Percentiles rank a stretch among this genome's conserved stretches.
Evolutionary conservation across 2,888 invertebrate species (phyloP).

Genomic region (Ceriagrion tenellum): DNA sequence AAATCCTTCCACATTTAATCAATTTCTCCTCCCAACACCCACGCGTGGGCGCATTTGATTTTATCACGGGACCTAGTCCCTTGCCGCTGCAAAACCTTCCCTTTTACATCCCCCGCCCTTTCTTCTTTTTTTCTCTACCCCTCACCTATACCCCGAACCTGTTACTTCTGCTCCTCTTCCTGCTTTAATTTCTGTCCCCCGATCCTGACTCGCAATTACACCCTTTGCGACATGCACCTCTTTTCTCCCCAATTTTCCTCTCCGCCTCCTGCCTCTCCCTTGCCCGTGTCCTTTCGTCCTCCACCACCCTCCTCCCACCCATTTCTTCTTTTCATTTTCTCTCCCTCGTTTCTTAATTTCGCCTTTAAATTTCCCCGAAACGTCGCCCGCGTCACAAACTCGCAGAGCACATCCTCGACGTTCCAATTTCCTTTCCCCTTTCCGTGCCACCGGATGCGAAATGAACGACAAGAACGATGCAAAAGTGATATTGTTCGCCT

Average conservation of each 20-base stretch:
- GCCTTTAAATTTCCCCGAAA: not conserved
- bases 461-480: not conserved
- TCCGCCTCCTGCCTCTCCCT: not conserved
- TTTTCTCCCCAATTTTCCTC: not conserved
- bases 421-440: not conserved
- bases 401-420: not conserved
- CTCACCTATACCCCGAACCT: not conserved
- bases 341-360: not conserved
- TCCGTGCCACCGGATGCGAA: not conserved
- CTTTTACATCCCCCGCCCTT: not conserved
- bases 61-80: not conserved
- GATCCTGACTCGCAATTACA: conserved; percentile 14
- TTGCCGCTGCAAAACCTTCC: not conserved
- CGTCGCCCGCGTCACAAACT: not conserved
- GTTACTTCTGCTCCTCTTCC: not conserved
- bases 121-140: not conserved
- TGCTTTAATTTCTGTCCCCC: conserved; percentile 7
- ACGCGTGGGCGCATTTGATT: not conserved
- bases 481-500: not conserved
- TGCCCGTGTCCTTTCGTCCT: no score
- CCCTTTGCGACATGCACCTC: not conserved
- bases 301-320: no score
- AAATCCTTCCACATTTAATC: not conserved
- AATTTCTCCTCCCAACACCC: not conserved
- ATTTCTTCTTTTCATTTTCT: not conserved